A percentile compares a stretch with the other conserved stretches of the same genome.
Evolutionary conservation across 2,888 invertebrate genomes (phyloP).

Genomic region (Dysmachus trigonus): DNA sequence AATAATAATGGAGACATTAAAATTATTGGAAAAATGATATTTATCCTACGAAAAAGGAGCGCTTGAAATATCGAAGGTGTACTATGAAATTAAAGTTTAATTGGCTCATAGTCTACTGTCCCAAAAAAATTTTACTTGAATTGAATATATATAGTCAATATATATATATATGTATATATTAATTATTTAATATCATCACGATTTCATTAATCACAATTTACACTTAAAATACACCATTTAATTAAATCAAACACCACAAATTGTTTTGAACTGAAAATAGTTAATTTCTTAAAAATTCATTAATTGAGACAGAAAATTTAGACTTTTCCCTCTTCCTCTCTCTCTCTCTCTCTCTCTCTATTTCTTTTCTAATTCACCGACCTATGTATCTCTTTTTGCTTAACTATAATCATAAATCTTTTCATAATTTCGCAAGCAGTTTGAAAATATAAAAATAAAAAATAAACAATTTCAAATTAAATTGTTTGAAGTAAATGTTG

Average conservation of each 20-base stretch:
- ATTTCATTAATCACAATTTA: neutral
- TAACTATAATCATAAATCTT: neutral
- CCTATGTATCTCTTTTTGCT: neutral
- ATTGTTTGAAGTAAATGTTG: neutral
- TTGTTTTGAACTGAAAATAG: neutral
- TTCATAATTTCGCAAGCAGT: neutral
- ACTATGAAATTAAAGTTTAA: too few relatives aligned
- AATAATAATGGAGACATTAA: too few relatives aligned
- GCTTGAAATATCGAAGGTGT: too few relatives aligned
- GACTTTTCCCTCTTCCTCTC: conserved; percentile 39
- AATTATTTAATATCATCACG: too few relatives aligned
- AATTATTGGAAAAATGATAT: too few relatives aligned
- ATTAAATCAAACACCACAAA: neutral
- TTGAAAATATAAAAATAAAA: neutral
- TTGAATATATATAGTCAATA: too few relatives aligned
- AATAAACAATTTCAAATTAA: neutral
- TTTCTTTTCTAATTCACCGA: conserved; percentile 27
- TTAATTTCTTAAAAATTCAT: neutral
- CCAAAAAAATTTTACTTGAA: neutral
- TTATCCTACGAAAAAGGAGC: too few relatives aligned
- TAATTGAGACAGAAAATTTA: conserved; percentile 38
- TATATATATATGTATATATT: too few relatives aligned
- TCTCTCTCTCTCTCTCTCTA: conserved; percentile 36
- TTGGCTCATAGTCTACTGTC: too few relatives aligned
- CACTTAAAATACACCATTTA: neutral